Evolutionary conservation across 1,140 invertebrate species (phyloP), one percentile per base, ranked within the genome.

Genomic region (Conus betulinus): DNA sequence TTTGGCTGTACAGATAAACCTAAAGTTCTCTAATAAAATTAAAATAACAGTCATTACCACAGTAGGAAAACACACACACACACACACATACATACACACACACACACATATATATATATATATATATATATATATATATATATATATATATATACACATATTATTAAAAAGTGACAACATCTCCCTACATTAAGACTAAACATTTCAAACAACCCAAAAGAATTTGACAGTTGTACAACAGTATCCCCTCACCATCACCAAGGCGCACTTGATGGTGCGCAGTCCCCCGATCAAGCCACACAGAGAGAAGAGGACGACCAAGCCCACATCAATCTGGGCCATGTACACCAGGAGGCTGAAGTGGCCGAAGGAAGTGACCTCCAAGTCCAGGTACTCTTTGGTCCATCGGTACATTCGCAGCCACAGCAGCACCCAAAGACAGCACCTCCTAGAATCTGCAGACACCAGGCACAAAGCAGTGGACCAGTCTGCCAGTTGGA

Each of bases 351-450:
- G 89, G 52, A 90, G 87, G n/a, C 89, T 86, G 63, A 90, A 90
- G 7, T 87, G 85, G 27, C 88, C 63, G 39, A 90, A 86, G 20
- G 84, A 78, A 0, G 20, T 27, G 17, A 71, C 8, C 76, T 89
- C 78, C 25, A 89, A 13, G 13, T 88, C 85, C 60, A 90, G 84
- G 79, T 89, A 91, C 71, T 89, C 90, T 76, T 88, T 89, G n/a
- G 88, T 90, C 88, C 89, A 90, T 83, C 88, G 87, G 87, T 90
- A 88, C 25, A 90, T 60, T 8, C 88, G 89, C 23, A 90, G 79
- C 88, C 90, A 90, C 25, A 89, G 88, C 71, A 90, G 78, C 51
- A 91, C 85, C 90, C 90, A 87, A 90, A 91, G 74, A 91, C 85
- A 27, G 79, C 86, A 27, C 89, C 87, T 60, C 89, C 90, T 17